Conservation (phyloP, 2,113 vertebrate species). For the Chrysemys picta region DNA sequence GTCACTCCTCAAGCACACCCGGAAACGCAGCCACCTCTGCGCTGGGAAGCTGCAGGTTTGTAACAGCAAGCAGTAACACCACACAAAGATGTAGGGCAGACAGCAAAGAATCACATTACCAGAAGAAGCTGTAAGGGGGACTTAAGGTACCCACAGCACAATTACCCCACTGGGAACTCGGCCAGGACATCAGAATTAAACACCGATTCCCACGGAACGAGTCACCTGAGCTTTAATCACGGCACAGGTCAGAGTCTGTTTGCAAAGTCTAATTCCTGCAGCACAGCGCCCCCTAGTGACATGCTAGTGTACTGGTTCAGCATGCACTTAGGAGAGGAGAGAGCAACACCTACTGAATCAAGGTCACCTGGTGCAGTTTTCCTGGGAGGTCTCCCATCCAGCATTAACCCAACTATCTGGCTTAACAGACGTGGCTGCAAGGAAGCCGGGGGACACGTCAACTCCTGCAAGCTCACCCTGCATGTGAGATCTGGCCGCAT, state of each 20-base stretch:
- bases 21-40: not conserved
- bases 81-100: not conserved
- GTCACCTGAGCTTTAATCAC: not conserved
- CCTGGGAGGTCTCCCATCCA: not conserved
- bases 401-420: not conserved
- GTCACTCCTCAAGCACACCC: not conserved
- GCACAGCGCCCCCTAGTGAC: not conserved
- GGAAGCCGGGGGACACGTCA: no score
- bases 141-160: not conserved
- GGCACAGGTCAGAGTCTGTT: not conserved
- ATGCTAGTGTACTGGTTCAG: no score
- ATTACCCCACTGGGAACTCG: not conserved
- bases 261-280: not conserved
- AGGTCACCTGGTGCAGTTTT: not conserved
- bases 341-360: not conserved
- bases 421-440: not conserved
- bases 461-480: no score
- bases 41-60: no score
- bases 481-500: not conserved
- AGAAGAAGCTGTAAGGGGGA: not conserved
- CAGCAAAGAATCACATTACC: not conserved
- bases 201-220: not conserved
- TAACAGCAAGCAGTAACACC: not conserved
- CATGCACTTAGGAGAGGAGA: not conserved
- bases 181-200: not conserved